A percentile compares a stretch with the other conserved stretches of the same genome.
Evolutionary conservation across 2,888 invertebrate species (phyloP).

Genomic region (Drosophila conformis): DNA sequence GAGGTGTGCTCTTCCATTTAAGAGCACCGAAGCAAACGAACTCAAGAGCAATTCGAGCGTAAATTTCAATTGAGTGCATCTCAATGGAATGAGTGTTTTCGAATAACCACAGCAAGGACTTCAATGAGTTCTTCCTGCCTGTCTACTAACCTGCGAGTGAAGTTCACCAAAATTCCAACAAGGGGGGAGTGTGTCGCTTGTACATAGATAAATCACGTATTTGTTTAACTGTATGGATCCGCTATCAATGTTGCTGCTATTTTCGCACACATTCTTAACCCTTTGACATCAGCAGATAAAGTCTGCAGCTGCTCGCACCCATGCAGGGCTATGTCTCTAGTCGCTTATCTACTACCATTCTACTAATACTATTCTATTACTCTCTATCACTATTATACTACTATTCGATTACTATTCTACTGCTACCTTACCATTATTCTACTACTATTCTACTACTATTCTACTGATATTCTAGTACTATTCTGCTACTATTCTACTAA

Average conservation of each 20-base stretch:
- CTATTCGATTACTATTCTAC: background rate
- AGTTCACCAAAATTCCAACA: conserved; percentile 4
- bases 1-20: conserved; percentile 35
- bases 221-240: conserved; percentile 66
- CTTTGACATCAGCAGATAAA: background rate
- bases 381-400: too few species aligned
- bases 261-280: background rate
- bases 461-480: too few species aligned
- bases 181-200: background rate
- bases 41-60: conserved; percentile 35
- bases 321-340: background rate
- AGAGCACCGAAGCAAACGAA: background rate
- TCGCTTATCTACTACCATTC: background rate
- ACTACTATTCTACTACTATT: background rate
- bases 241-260: background rate
- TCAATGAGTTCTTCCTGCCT: too few species aligned
- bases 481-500: too few species aligned
- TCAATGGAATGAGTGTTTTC: background rate
- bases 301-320: background rate
- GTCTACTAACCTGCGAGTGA: background rate
- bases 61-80: background rate
- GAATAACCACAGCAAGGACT: background rate
- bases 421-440: background rate
- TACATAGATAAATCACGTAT: conserved; percentile 67
- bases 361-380: too few species aligned